Evolutionary conservation across 2,113 vertebrate species (phyloP), one percentile per base, ranked within the genome.

Genomic region (Furnarius figulus): DNA sequence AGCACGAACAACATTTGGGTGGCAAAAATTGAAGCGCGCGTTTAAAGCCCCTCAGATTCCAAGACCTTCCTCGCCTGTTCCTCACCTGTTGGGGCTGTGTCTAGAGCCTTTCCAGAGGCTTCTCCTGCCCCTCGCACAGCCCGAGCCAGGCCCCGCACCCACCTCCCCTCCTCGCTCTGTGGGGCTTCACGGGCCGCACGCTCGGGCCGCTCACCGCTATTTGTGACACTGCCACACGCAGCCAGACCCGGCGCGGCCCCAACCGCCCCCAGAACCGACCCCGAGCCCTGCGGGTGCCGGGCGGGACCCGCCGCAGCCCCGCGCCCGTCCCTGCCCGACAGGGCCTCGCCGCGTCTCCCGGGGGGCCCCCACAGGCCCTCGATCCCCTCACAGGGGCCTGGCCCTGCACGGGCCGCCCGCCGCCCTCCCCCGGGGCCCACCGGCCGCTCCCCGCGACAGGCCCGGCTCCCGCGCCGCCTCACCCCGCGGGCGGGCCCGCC

Each of bases 161-260:
- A 18, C 67, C 68, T n/a, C 53, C 78, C 27, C 30, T 6, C 4
- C 33, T 1, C 31, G 8, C 56, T 49, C 50, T 9, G 55, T 25
- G 2, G 46, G 31, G 24, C 52, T 49, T 6, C 33, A 22, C 0
- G 3, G 5, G 0, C 5, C 35, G 11, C n/a, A 6, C 21, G 22
- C 49, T 46, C 5, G 31, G 39, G 47, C 2, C 15, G 24, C 25
- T 56, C 15, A 8, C 13, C 9, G 9, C 25, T 17, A 50, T 21
- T 50, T 59, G 74, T 56, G 10, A 39, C 49, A 11, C 5, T 0
- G 12, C 4, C 35, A 21, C 30, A 19, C 7, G 49, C 2, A 28
- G 16, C 12, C 44, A 30, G 4, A 22, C 12, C 67, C 87, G 79
- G 14, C 39, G 93, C 85, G n/a, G 31, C 74, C 37, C 50, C 58